Evolutionary conservation across 2,113 vertebrate species (phyloP).

Genomic region (Rhineura floridana): DNA sequence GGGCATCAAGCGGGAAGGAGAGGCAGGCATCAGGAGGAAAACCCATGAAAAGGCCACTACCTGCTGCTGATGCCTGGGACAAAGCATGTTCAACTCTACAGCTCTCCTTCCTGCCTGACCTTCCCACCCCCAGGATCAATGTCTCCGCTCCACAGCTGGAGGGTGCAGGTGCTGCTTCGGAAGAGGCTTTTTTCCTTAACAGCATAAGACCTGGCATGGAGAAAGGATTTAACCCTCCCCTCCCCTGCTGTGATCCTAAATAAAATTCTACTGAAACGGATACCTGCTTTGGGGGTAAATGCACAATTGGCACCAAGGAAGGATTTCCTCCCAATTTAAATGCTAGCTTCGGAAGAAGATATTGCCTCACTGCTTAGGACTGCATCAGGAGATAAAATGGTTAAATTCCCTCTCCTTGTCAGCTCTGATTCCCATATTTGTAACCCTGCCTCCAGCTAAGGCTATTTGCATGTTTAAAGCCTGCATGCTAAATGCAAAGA

Average conservation of each 20-base stretch:
- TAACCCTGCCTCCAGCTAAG: background rate
- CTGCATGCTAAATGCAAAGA: background rate
- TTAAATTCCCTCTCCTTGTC: background rate
- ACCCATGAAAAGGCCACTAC: no score
- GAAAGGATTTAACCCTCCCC: background rate
- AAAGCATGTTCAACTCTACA: no score
- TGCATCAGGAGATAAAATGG: background rate
- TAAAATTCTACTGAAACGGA: background rate
- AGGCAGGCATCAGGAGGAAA: no score
- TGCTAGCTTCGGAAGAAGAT: background rate
- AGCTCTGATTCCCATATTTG: background rate
- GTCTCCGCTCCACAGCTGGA: no score
- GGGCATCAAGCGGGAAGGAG: no score
- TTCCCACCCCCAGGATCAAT: no score
- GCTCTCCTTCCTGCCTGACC: no score
- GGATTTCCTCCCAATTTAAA: background rate
- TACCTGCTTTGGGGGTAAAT: background rate
- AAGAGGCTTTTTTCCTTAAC: no score
- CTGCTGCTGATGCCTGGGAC: no score
- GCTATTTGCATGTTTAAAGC: background rate
- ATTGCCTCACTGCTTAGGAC: background rate
- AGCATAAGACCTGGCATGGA: background rate
- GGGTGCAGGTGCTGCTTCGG: no score
- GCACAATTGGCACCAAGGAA: background rate
- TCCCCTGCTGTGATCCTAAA: background rate